phyloP scores from a whole-genome alignment of 2,888 invertebrate species.

The Morpho helenor region DNA sequence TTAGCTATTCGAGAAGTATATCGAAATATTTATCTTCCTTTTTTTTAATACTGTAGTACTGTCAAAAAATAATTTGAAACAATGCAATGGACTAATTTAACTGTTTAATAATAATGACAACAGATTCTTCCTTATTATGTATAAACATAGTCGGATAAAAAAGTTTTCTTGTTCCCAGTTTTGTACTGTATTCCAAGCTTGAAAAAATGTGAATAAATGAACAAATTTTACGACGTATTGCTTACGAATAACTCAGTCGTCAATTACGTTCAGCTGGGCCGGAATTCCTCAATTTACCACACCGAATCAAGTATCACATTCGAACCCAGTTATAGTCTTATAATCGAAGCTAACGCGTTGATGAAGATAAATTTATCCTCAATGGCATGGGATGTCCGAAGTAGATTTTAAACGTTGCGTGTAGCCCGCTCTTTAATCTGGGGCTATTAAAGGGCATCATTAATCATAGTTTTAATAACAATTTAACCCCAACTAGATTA shows the following conservation, averaged over 20 bases:
- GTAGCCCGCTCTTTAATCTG: slow-evolving; percentile 71
- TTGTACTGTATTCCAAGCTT: too few relatives aligned
- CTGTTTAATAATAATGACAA: too few relatives aligned
- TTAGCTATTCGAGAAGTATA: too few relatives aligned
- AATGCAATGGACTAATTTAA: too few relatives aligned
- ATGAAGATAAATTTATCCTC: slow-evolving; percentile 71
- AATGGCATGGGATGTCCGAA: slow-evolving; percentile 59
- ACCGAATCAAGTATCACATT: slow-evolving; percentile 34
- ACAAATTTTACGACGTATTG: slow-evolving; percentile 5
- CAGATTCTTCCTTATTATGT: too few relatives aligned
- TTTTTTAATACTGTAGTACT: too few relatives aligned
- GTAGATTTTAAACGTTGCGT: slow-evolving; percentile 67
- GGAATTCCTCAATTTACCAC: slow-evolving; percentile 40
- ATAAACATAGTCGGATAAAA: too few relatives aligned
- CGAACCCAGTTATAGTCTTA: slow-evolving; percentile 37
- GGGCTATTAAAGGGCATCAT: slow-evolving; percentile 69
- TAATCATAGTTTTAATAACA: slow-evolving; percentile 79
- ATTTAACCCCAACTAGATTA: slow-evolving; percentile 77
- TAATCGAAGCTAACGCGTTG: slow-evolving; percentile 35
- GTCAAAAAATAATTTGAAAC: too few relatives aligned
- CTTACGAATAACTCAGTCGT: slow-evolving; percentile 11
- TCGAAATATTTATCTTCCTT: too few relatives aligned
- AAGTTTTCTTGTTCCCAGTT: too few relatives aligned
- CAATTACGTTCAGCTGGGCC: slow-evolving; percentile 27
- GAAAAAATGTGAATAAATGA: neutral